Conservation (phyloP, 2,888 invertebrate species). For the Cryptus armator region DNA sequence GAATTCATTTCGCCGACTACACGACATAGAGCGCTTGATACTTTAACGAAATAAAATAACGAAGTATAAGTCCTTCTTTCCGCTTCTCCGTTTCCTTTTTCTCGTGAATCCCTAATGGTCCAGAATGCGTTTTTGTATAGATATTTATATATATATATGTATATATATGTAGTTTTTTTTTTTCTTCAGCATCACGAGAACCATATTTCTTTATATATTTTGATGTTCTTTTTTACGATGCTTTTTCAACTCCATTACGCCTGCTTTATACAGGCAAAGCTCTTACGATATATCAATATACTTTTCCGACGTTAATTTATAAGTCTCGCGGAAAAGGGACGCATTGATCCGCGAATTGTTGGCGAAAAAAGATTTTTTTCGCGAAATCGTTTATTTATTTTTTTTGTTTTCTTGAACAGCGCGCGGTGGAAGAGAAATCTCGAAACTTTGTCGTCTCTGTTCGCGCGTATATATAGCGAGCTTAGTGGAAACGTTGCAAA, state of each 20-base stretch:
- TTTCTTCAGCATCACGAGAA: conserved; percentile 37
- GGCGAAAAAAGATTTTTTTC: background rate
- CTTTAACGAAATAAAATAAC: conserved; percentile 33
- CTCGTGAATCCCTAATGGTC: conserved; percentile 38
- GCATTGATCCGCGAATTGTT: too few relatives aligned
- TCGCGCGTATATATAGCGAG: conserved; percentile 8
- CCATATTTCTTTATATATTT: conserved; percentile 48
- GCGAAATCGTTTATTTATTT: background rate
- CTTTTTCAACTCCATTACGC: background rate
- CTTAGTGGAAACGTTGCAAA: conserved; percentile 16
- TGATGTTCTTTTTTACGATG: conserved; percentile 43
- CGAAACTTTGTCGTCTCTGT: background rate
- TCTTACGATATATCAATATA: background rate
- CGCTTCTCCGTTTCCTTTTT: background rate
- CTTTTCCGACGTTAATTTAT: background rate
- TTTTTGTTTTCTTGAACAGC: background rate
- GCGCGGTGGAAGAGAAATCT: background rate
- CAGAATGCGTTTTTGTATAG: conserved; percentile 42
- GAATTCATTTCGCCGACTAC: conserved; percentile 15
- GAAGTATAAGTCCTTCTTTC: background rate
- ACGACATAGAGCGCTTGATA: conserved; percentile 5
- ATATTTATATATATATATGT: background rate
- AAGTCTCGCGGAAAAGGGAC: too few relatives aligned
- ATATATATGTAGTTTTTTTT: background rate
- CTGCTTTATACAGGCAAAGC: background rate